Conservation (phyloP, 2,113 vertebrate genomes). For the Forbesichthys agassizii region DNA sequence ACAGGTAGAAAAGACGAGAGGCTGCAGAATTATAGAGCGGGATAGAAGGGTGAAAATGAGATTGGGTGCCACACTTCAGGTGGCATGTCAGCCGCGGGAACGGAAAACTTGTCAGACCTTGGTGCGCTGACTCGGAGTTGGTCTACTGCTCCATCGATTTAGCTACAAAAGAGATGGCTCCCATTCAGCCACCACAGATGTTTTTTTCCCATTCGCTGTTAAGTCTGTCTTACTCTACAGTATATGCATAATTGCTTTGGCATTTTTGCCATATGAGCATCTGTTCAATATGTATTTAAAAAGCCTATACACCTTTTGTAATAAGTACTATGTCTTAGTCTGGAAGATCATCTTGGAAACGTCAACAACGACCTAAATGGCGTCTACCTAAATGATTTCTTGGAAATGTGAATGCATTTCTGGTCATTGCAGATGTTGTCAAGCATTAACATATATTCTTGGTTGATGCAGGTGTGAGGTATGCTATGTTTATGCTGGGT, state of each 20-base stretch:
- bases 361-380: too few relatives aligned
- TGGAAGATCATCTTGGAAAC: too few relatives aligned
- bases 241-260: slow-evolving; percentile 2
- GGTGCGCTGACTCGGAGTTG: slow-evolving; percentile 40
- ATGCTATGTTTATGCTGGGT: too few relatives aligned
- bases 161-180: slow-evolving; percentile 33
- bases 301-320: too few relatives aligned
- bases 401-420: too few relatives aligned
- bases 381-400: too few relatives aligned
- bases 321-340: too few relatives aligned
- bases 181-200: slow-evolving; percentile 4
- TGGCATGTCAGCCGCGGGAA: slow-evolving; percentile 47
- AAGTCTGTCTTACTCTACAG: slow-evolving; percentile 12
- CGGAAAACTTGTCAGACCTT: slow-evolving; percentile 42
- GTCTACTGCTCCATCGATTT: slow-evolving; percentile 49
- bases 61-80: slow-evolving; percentile 59
- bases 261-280: background rate
- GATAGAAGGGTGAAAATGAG: slow-evolving; percentile 42
- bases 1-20: slow-evolving; percentile 9
- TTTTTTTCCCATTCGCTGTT: slow-evolving; percentile 14
- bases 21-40: slow-evolving; percentile 39
- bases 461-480: too few relatives aligned
- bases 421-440: too few relatives aligned
- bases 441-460: too few relatives aligned
- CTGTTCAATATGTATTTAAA: background rate